Evolutionary conservation across 2,888 invertebrate genomes (phyloP).

Genomic region (Drosophila siamana): DNA sequence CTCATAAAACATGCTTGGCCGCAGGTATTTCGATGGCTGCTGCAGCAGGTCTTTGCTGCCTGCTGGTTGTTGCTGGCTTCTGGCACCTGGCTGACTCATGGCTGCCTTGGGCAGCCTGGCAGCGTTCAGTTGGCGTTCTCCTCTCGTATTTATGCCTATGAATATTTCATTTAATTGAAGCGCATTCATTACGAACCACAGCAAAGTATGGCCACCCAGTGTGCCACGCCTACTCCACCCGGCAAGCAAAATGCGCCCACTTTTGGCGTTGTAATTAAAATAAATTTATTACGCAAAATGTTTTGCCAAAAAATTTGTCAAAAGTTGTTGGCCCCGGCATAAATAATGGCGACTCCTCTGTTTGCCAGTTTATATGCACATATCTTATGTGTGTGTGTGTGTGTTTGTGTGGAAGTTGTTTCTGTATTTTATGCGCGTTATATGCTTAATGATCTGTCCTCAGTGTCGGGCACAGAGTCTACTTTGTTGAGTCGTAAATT

Average conservation of each 20-base stretch:
- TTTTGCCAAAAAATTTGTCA: conserved; percentile 79
- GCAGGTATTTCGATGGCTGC: conserved; percentile 52
- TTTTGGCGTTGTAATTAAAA: conserved; percentile 78
- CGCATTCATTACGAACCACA: conserved; percentile 72
- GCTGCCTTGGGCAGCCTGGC: background rate
- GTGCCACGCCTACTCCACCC: background rate
- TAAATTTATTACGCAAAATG: conserved; percentile 80
- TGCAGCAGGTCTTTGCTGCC: conserved; percentile 2
- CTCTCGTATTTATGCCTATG: conserved; percentile 74
- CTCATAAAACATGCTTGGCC: conserved; percentile 73
- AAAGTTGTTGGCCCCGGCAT: conserved; percentile 70
- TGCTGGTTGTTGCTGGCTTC: conserved; percentile 11
- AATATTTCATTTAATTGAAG: conserved; percentile 80
- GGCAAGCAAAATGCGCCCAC: conserved; percentile 25
- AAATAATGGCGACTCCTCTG: conserved; percentile 61
- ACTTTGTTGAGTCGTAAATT: conserved; percentile 35
- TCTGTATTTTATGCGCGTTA: conserved; percentile 37
- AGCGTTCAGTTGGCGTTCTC: conserved; percentile 25
- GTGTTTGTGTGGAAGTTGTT: conserved; percentile 15
- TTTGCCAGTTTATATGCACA: conserved; percentile 37
- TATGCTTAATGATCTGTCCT: conserved; percentile 70
- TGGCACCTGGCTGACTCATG: background rate
- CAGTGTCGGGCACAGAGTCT: conserved; percentile 18
- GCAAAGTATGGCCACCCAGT: conserved; percentile 17
- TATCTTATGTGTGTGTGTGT: conserved; percentile 33